Evolutionary conservation across 2,797 vertebrate species (phyloP), one percentile per base, ranked within the genome.

Genomic region (Helicolenus hilgendorfi): DNA sequence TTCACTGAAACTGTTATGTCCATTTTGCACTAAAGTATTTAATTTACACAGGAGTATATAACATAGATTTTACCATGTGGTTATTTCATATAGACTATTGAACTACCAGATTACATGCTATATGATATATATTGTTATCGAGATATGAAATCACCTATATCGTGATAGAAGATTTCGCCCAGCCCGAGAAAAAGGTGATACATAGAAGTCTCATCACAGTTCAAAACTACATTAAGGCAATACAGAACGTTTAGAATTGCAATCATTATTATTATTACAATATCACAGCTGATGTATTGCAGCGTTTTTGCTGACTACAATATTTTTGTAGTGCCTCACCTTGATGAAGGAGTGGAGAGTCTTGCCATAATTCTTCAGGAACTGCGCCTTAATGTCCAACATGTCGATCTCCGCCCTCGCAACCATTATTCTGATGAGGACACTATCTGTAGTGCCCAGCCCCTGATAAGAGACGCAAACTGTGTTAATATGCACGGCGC

Each of bases 281-380:
- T 26, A 72, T 53, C 27, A 8, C 49, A 77, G 78, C 29, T 83
- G 75, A 85, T 63, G 49, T 20, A 83, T 45, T 73, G 74, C 41
- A 77, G 70, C 74, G 20, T 20, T 64, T 87, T 70, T 68, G 55
- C 72, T 55, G 83, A 82, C 18, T 31, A 2, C 13, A 56, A 36
- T 8, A n/a, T 26, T 6, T 29, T 20, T 74, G 31, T 1, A 70
- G 76, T 4, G 69, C 9, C 96, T 95, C 69, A 99, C 99, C 98
- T 99, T 99, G 80, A 99, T 99, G 96, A 99, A 99, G 78, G 99
- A 99, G 95, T 98, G 55, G 2, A 99, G 98, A 0, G 98, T 98
- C 92, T 99, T 99, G 36, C 98, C 98, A 0, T 99, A 99, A 92
- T 97, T 96, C 93, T 97, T 97, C 92, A 97, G 96, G 95, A 99